Evolutionary conservation across 2,113 vertebrate genomes (phyloP).

Genomic region (Scolopax mira): DNA sequence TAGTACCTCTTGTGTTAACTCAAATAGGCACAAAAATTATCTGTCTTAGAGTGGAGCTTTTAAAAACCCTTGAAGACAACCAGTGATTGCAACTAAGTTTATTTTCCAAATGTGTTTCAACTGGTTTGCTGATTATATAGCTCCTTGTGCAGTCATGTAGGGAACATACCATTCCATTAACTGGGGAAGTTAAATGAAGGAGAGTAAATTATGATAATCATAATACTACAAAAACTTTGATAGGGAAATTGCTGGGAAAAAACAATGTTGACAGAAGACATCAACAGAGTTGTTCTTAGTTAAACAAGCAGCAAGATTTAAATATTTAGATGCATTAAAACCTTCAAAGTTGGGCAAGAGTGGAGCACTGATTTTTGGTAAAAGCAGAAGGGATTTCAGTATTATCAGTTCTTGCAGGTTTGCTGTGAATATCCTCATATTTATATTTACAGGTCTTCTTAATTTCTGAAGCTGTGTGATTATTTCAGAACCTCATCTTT

Average conservation of each 20-base stretch:
- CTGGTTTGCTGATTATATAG: not conserved
- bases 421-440: not conserved
- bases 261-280: not conserved
- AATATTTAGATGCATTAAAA: not conserved
- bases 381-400: not conserved
- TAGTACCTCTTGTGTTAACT: not conserved
- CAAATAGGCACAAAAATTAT: not conserved
- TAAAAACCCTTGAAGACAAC: not conserved
- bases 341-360: not conserved
- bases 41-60: not conserved
- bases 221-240: not conserved
- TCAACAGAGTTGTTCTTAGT: not conserved
- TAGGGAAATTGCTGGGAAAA: slow-evolving; percentile 21
- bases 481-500: not conserved
- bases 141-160: not conserved
- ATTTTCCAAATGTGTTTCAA: slow-evolving; percentile 26
- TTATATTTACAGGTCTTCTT: not conserved
- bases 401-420: not conserved
- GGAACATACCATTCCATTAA: not conserved
- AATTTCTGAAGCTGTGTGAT: not conserved
- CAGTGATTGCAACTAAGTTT: not conserved
- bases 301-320: not conserved
- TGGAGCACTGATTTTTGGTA: not conserved
- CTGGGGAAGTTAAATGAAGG: slow-evolving; percentile 19
- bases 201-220: not conserved